Evolutionary conservation across 2,113 vertebrate genomes (phyloP).

Genomic region (Nyctereutes procyonoides): DNA sequence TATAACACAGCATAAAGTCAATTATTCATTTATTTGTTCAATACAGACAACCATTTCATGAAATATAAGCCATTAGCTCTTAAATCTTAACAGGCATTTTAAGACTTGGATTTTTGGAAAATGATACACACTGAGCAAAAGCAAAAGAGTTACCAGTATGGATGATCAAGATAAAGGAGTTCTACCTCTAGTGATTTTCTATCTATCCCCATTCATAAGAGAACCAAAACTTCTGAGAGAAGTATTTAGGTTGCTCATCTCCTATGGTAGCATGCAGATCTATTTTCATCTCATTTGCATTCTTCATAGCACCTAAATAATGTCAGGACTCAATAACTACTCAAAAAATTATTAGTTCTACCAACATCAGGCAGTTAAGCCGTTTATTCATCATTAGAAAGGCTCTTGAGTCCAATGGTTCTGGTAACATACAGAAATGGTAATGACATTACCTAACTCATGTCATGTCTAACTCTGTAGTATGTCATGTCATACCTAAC

Average conservation of each 20-base stretch:
- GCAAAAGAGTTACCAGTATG: not conserved
- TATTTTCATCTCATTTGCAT: not conserved
- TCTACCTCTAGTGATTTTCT: not conserved
- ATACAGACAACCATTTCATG: not conserved
- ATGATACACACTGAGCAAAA: not conserved
- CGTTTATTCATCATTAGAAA: conserved; percentile 4
- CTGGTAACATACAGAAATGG: not conserved
- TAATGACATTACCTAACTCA: not conserved
- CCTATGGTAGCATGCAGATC: not conserved
- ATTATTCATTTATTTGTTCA: not conserved
- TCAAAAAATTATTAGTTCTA: conserved; percentile 17
- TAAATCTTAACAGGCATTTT: not conserved
- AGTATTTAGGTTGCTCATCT: not conserved
- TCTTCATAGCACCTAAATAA: not conserved
- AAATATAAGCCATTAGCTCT: not conserved
- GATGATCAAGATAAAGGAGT: not conserved
- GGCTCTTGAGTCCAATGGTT: not conserved
- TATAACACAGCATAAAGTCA: not conserved
- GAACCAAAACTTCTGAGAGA: not conserved
- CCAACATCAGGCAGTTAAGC: not conserved
- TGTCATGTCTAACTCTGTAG: too few relatives aligned
- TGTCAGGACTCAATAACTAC: conserved; percentile 17
- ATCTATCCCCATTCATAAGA: not conserved
- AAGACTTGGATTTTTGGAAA: conserved; percentile 11
- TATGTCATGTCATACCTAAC: too few relatives aligned